Evolutionary conservation across 2,797 vertebrate genomes (phyloP), one percentile per base, ranked within the genome.

Genomic region (Loris lydekkerianus): DNA sequence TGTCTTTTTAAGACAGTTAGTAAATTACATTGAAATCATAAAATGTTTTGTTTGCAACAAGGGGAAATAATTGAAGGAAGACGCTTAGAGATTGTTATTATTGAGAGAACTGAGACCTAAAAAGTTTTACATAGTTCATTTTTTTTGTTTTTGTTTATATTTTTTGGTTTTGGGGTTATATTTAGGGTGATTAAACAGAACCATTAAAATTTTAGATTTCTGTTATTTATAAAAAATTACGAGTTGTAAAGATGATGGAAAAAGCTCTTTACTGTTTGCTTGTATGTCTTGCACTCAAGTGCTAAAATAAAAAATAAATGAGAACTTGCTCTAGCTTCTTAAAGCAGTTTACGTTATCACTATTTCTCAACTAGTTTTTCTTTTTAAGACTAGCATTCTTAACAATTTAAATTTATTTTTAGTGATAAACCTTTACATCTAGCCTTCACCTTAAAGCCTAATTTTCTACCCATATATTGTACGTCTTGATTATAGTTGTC

Each of bases 161-260:
- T 69, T 77, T 91, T 91, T 91, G 56, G 37, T 72, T 94, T 94
- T 3, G 2, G 31, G n/a, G 15, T 5, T 94, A 40, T 96, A 49
- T 72, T 76, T 84, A 63, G n/a, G 34, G 56, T 95, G 60, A 93
- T 80, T 90, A 29, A 77, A 53, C 0, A 75, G 75, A 89, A 69
- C 21, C 10, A 17, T 81, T 92, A 91, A 13, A 31, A 76, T 95
- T 92, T 92, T 78, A 80, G 49, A 72, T 53, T 81, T 72, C 91
- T 95, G 89, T 58, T 88, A 40, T 89, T 69, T 86, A 76, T 56
- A 83, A 40, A 92, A 78, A 80, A 78, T 86, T 84, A 46, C 23
- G 91, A 69, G 43, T 90, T 81, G 86, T 82, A 92, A 78, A 76
- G 25, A 84, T 87, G 29, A 37, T 49, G 10, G 11, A 83, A 84